Conservation (phyloP, 1,140 invertebrate genomes). For the Atta colombica region DNA sequence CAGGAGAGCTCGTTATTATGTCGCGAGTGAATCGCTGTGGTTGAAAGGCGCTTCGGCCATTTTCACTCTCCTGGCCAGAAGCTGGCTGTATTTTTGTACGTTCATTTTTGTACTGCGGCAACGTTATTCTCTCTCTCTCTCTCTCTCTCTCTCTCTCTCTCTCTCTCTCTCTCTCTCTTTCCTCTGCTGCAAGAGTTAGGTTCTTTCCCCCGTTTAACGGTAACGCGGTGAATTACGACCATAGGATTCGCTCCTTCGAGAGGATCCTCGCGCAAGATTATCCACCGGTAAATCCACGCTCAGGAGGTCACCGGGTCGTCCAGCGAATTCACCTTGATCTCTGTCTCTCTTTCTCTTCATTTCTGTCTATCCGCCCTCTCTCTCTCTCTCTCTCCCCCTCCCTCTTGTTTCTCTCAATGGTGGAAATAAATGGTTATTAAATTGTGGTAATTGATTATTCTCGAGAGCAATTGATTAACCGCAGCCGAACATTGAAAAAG, state of each 20-base stretch:
- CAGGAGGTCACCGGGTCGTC: constrained; percentile 68
- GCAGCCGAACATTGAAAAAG: too few species aligned
- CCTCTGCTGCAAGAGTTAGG: background rate
- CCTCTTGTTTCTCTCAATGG: background rate
- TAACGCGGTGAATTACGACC: constrained; percentile 67
- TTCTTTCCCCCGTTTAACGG: constrained; percentile 38
- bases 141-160: background rate
- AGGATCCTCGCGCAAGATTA: constrained; percentile 37
- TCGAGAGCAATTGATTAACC: background rate
- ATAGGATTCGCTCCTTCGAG: constrained; percentile 50
- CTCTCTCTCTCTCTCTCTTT: background rate
- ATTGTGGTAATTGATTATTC: background rate
- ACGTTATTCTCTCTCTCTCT: constrained; percentile 25
- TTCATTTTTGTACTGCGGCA: constrained; percentile 25
- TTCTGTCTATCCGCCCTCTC: background rate
- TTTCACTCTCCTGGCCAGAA: constrained; percentile 54
- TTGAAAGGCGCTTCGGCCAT: constrained; percentile 45
- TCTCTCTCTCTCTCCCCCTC: constrained; percentile 13
- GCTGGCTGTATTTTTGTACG: constrained; percentile 46
- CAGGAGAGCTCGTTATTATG: constrained; percentile 9
- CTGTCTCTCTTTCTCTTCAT: constrained; percentile 20
- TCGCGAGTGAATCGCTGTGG: constrained; percentile 8
- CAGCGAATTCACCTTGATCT: constrained; percentile 57
- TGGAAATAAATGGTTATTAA: constrained; percentile 4
- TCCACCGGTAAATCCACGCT: constrained; percentile 52